These are phyloP conservation scores for Nomada ferruginata DNA, from an alignment of 2,888 invertebrate species.

Conservation along the genomic window DNA sequence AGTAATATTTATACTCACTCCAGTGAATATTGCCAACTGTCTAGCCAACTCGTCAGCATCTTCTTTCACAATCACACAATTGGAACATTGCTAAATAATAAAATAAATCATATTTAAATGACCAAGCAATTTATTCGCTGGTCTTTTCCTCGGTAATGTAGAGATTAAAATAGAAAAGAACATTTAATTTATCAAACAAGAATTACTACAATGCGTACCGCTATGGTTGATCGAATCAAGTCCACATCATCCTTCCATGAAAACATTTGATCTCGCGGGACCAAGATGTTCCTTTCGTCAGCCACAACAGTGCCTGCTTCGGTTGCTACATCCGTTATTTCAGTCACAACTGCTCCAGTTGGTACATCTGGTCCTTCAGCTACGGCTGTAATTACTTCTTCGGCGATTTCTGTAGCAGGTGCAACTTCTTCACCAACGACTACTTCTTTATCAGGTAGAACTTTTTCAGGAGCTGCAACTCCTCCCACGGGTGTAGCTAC, in stretches of 20 bases:
- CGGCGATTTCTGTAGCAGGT: neutral
- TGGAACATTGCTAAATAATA: slow-evolving; percentile 60
- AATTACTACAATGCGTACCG: slow-evolving; percentile 30
- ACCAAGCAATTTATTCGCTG: neutral
- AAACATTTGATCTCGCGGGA: slow-evolving; percentile 56
- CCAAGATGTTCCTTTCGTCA: slow-evolving; percentile 31
- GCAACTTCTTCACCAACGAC: too few relatives aligned
- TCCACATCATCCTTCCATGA: slow-evolving; percentile 58
- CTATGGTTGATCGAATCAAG: slow-evolving; percentile 40
- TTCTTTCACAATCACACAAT: slow-evolving; percentile 49
- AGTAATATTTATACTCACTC: slow-evolving; percentile 44
- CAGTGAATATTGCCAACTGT: slow-evolving; percentile 53
- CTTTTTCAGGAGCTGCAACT: neutral
- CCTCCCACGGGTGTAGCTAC: neutral
- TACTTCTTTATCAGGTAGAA: neutral
- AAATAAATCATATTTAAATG: neutral
- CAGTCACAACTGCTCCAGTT: neutral
- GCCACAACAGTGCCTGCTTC: neutral
- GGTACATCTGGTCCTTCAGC: neutral
- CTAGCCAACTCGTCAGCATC: slow-evolving; percentile 55
- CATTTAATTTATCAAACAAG: too few relatives aligned
- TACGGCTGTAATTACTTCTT: neutral
- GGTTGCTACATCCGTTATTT: neutral
- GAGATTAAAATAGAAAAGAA: too few relatives aligned
- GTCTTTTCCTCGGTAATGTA: too few relatives aligned